Evolutionary conservation across 64 coral and sea anemone species (phyloP), one percentile per base, ranked within the genome.

Genomic region (Dendrophyllia cribrosa): DNA sequence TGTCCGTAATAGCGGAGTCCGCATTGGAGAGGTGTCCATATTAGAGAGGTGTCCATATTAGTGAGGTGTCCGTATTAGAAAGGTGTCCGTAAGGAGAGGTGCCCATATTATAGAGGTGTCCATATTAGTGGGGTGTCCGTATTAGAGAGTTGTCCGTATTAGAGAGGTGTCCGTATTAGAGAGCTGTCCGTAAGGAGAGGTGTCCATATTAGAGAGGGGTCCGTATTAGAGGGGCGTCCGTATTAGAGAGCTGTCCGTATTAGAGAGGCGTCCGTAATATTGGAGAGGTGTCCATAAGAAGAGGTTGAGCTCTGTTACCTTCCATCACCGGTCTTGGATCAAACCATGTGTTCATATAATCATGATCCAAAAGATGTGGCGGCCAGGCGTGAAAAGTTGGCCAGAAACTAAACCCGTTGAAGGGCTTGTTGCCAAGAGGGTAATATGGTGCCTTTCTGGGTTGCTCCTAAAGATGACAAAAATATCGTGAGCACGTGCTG

Each of bases 271-370:
- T n/a, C n/a, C n/a, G n/a, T n/a, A n/a, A 34, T 34, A 34, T 34
- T 34, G 34, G 34, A 34, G 34, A 34, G 34, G 34, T 34, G 34
- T 34, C 34, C 34, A 34, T 34, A 34, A 34, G 34, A 34, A 34
- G 34, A 34, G 34, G 34, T 34, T 58, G 21, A 23, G 58, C 1
- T 43, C 47, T 59, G 34, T 44, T 75, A 93, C 91, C 91, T 93
- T 87, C 85, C 91, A 93, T 93, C 74, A 86, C 91, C 21, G 91
- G 91, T 87, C 91, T 86, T 53, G 91, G 91, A 66, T 93, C 91
- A 66, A 34, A 93, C 91, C 91, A 93, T 9, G 91, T 77, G 73
- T 45, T 93, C 44, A 93, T 63, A 63, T 93, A 93, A 15, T 93
- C 91, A 59, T 93, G 91, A 50, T 87, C 91, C 12, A 77, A 44